Evolutionary conservation across 1,140 invertebrate genomes (phyloP).

Genomic region (Phortica variegata): DNA sequence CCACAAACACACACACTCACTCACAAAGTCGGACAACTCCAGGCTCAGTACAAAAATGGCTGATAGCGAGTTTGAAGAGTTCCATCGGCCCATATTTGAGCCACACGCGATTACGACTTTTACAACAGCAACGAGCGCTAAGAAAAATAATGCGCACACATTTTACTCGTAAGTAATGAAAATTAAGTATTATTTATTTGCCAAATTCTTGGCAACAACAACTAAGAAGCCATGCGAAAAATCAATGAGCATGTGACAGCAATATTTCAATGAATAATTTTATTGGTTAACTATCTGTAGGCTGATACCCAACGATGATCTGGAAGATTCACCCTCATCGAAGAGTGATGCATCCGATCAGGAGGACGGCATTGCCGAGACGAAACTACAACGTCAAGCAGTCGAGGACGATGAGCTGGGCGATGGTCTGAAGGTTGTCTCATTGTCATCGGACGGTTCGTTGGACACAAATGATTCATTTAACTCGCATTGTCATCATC

Average conservation of each 20-base stretch:
- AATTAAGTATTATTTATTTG: no score
- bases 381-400: slow-evolving; percentile 29
- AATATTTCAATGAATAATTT: no score
- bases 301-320: slow-evolving; percentile 52
- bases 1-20: no score
- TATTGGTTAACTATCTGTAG: slow-evolving; percentile 10
- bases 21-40: slow-evolving; percentile 15
- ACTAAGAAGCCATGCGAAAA: slow-evolving; percentile 7
- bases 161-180: slow-evolving; percentile 68
- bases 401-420: slow-evolving; percentile 57
- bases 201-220: no score
- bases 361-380: slow-evolving; percentile 36
- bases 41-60: slow-evolving; percentile 64
- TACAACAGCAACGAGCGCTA: slow-evolving; percentile 61
- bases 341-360: slow-evolving; percentile 65
- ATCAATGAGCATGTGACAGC: slow-evolving; percentile 12
- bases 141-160: slow-evolving; percentile 60
- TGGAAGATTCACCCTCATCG: slow-evolving; percentile 74
- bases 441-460: slow-evolving; percentile 39
- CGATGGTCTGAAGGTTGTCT: slow-evolving; percentile 50
- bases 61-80: slow-evolving; percentile 89
- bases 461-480: slow-evolving; percentile 49
- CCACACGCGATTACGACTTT: slow-evolving; percentile 67
- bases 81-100: slow-evolving; percentile 78
- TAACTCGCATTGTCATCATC: slow-evolving; percentile 51